Base-by-base conservation (phyloP, 2,888 invertebrate species). In the Drosophila lacicola region DNA sequence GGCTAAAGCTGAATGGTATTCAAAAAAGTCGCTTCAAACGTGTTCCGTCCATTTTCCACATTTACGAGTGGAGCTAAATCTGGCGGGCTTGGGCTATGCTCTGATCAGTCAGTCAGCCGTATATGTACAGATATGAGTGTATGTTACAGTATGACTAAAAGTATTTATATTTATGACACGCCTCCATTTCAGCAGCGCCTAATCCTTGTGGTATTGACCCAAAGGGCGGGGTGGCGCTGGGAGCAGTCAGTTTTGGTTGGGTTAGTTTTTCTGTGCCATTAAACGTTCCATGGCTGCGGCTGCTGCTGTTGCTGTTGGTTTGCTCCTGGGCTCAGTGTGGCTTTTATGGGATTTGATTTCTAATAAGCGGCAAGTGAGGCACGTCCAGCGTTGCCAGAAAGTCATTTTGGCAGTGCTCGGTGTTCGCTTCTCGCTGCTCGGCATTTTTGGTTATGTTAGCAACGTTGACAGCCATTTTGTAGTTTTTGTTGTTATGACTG, bases 331-430 rank as follows among this genome's bases (percentile, higher is more conserved):
- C 87, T 83, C 85, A 77, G 81, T 78, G 89, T 74, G 83, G 80
- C 86, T 88, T 88, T 88, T 82, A 83, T 83, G 86, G 83, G 86
- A 88, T 88, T 88, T 89, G 89, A 89, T 89, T 88, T 83, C 88
- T 88, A 88, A 89, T 89, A 86, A 81, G 84, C 87, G 81, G 87
- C 88, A 83, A 81, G 79, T 84, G 72, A 84, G 87, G 77, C 88
- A 88, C 88, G 87, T 79, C 61, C 78, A 73, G 67, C 73, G 64
- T 66, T 56, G 61, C 61, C 61, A 58, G 45, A 69, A 58, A 70
- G 71, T 49, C 62, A 74, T 74, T 74, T 75, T 55, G 62, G 41
- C 76, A 46, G 56, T 55, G 58, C 63, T 56, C 56, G 46, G 13
- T 45, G 45, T 45, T 9, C 44, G 45, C 34, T 34, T 25, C 45